Evolutionary conservation across 2,113 vertebrate species (phyloP).

Genomic region (Osmerus eperlanus): DNA sequence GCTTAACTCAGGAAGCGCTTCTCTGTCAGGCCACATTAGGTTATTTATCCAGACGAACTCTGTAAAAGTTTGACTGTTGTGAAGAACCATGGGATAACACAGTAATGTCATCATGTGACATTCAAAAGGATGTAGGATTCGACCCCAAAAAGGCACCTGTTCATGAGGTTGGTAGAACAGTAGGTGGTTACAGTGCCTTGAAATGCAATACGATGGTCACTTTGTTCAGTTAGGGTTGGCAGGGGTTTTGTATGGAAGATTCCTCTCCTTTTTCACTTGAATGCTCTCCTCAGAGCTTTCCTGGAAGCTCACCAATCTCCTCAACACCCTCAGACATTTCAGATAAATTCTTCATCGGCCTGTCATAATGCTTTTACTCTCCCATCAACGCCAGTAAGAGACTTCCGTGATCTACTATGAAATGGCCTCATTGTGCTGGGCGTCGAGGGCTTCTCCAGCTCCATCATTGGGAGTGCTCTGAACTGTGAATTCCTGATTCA

Average conservation of each 20-base stretch:
- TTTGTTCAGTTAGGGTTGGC: conserved; percentile 16
- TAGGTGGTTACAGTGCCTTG: too few species aligned
- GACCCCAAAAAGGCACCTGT: too few species aligned
- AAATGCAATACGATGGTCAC: neutral
- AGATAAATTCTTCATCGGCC: conserved; percentile 73
- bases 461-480: conserved; percentile 62
- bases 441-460: conserved; percentile 57
- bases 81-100: too few species aligned
- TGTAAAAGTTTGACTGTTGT: too few species aligned
- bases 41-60: too few species aligned
- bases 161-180: too few species aligned
- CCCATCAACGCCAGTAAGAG: conserved; percentile 64
- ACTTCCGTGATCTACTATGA: conserved; percentile 58
- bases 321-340: conserved; percentile 69
- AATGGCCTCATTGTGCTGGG: conserved; percentile 67
- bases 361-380: conserved; percentile 70
- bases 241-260: conserved; percentile 27
- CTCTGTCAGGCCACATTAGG: conserved; percentile 63
- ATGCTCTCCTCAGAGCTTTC: conserved; percentile 46
- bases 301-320: conserved; percentile 60
- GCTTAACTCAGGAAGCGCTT: conserved; percentile 46
- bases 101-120: too few species aligned
- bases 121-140: too few species aligned
- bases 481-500: conserved; percentile 70
- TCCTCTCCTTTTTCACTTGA: conserved; percentile 27